phyloP scores from a whole-genome alignment of 2,797 vertebrate species.

The Diglossa cyanea region DNA sequence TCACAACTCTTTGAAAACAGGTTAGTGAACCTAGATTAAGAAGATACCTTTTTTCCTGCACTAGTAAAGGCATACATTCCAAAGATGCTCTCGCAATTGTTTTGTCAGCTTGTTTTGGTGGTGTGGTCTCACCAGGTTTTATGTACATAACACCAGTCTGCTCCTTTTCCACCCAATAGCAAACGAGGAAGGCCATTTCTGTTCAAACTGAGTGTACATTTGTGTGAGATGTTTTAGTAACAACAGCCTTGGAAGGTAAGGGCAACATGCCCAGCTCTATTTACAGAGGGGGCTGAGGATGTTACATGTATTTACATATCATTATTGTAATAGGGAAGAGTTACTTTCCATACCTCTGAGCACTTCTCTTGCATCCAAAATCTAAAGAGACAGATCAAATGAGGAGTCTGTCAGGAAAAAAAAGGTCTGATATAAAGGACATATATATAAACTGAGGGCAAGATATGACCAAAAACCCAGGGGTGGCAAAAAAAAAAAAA shows the following conservation, averaged over 20 bases:
- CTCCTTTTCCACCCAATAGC: neutral
- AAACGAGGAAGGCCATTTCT: neutral
- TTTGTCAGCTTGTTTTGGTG: neutral
- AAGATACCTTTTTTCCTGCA: neutral
- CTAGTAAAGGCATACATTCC: neutral
- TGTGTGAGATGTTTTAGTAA: conserved; percentile 11
- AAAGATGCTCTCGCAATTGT: neutral
- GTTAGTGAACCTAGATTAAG: neutral
- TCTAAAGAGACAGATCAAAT: neutral
- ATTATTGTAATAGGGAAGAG: conserved; percentile 14
- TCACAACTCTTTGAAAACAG: neutral
- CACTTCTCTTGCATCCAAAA: neutral
- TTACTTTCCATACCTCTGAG: conserved; percentile 11
- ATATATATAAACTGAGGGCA: neutral
- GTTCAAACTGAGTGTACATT: neutral
- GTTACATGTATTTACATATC: conserved; percentile 41
- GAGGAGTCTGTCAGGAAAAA: neutral
- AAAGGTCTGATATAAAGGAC: neutral
- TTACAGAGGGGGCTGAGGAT: conserved; percentile 39
- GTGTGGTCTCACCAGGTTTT: neutral
- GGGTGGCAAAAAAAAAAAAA: neutral
- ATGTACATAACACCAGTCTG: neutral
- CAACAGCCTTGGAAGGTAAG: neutral
- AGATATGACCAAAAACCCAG: neutral
- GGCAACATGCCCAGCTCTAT: neutral